Percentiles rank a stretch among this genome's conserved stretches.
These are phyloP conservation scores for Ellobium chinense DNA, from an alignment of 2,888 invertebrate species.

Conservation along the genomic window DNA sequence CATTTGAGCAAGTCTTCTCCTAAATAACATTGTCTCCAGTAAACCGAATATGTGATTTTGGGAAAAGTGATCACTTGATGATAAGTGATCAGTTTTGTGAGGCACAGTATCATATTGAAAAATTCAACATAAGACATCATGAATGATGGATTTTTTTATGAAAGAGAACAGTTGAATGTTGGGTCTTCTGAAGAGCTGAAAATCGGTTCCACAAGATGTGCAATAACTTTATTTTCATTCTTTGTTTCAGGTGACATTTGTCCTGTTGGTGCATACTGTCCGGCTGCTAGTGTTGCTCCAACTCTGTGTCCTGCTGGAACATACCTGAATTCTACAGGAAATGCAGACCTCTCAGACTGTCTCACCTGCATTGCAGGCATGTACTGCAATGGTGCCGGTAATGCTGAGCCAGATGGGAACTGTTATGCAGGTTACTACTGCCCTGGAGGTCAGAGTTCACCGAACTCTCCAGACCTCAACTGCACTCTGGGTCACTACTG, in stretches of 20 bases:
- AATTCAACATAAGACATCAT: too few species aligned
- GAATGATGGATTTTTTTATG: too few species aligned
- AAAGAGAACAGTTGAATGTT: too few species aligned
- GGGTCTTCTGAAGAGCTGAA: too few species aligned
- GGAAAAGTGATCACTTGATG: too few species aligned
- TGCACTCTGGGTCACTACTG: conserved; percentile 76
- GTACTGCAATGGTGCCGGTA: conserved; percentile 71
- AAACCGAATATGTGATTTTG: too few species aligned
- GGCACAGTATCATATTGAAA: too few species aligned
- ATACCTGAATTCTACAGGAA: conserved; percentile 70
- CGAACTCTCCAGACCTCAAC: conserved; percentile 66
- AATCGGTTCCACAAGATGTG: too few species aligned
- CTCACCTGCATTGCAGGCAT: conserved; percentile 62
- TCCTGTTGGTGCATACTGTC: conserved; percentile 69
- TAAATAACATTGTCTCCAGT: too few species aligned
- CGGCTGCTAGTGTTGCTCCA: conserved; percentile 62
- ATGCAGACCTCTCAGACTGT: conserved; percentile 61
- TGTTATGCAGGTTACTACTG: conserved; percentile 75
- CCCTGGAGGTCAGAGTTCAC: conserved; percentile 69
- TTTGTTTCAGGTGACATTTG: conserved; percentile 68
- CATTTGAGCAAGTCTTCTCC: too few species aligned
- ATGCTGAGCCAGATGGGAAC: conserved; percentile 62
- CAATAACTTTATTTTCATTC: neutral
- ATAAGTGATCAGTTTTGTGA: too few species aligned
- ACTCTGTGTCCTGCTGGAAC: conserved; percentile 63